Evolutionary conservation across 1,140 invertebrate species (phyloP).

Genomic region (Bombus turneri): DNA sequence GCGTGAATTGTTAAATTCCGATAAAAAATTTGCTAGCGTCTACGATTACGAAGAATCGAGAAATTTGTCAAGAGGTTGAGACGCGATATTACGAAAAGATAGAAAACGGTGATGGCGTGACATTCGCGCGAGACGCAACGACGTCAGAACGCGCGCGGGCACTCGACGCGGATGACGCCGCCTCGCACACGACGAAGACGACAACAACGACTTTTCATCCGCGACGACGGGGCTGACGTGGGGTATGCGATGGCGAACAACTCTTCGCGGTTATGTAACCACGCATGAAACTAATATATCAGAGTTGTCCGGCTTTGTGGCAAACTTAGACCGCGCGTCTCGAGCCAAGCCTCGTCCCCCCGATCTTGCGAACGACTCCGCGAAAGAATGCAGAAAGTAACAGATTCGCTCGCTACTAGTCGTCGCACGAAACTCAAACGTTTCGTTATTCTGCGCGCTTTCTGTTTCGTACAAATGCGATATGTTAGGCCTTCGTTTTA

Average conservation of each 20-base stretch:
- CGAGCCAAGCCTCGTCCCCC: slow-evolving; percentile 59
- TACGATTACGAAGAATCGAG: no score
- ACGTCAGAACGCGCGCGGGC: slow-evolving; percentile 38
- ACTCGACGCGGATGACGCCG: slow-evolving; percentile 10
- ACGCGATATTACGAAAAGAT: not conserved
- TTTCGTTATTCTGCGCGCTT: not conserved
- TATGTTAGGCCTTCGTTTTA: not conserved
- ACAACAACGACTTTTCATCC: slow-evolving; percentile 67
- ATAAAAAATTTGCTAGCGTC: no score
- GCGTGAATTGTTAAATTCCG: not conserved
- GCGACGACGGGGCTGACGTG: slow-evolving; percentile 71
- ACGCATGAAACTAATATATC: slow-evolving; percentile 76
- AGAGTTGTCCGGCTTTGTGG: slow-evolving; percentile 70
- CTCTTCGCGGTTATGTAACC: slow-evolving; percentile 74
- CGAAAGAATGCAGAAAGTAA: slow-evolving; percentile 40
- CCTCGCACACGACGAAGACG: slow-evolving; percentile 34
- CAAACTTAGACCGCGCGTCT: slow-evolving; percentile 72
- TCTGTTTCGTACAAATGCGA: not conserved
- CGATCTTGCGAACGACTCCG: slow-evolving; percentile 18
- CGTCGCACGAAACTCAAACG: not conserved
- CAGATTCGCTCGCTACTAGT: not conserved
- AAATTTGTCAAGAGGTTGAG: no score
- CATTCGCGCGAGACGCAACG: slow-evolving; percentile 40
- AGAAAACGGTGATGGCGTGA: not conserved
- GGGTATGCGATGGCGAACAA: slow-evolving; percentile 71